Base-by-base conservation (phyloP, 2,888 invertebrate genomes). In the Megamerina dolium region DNA sequence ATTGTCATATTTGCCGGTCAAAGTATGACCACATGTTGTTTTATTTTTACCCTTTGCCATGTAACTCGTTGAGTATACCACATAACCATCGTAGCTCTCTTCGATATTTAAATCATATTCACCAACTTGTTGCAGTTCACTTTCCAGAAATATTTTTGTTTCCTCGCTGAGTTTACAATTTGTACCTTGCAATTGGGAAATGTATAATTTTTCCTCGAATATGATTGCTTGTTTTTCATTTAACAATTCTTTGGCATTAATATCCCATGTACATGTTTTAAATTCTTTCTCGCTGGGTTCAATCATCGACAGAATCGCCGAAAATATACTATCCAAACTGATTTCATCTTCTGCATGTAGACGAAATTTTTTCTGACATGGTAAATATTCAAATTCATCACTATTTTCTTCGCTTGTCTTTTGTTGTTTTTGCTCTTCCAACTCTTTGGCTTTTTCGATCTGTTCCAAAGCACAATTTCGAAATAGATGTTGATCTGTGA, bases 81-180 rank as follows among this genome's bases (percentile, higher is more conserved):
- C 63, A 39, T 60, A 66, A 1, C 67, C 67, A 39, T 67, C 66
- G 32, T 48, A 64, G 23, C 63, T 52, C 41, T 65, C 64, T 42
- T 66, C 63, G 5, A 65, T 57, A 10, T 53, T 61, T 8, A 66
- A 45, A 12, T 56, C 53, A 43, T 58, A 61, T 12, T 54, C 50
- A 0, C 67, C 67, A 4, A 67, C 48, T 41, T 60, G 56, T 8
- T 57, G 35, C 21, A 67, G 37, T 18, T 65, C 64, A 4, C 57
- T 57, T 37, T 65, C 66, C 2, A 63, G 50, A 41, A 65, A 65
- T 12, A 64, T 48, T 48, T 66, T 66, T 0, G 53, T 16, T 8
- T 56, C 53, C 32, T 66, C 65, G 35, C 37, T 55, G 1, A 66
- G 38, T 21, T 60, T 66, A 38, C 66, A 61, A 35, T 56, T 56